These are phyloP conservation scores for Bradynema listronoti DNA, from an alignment of 1,140 invertebrate species.

Conservation along the genomic window DNA sequence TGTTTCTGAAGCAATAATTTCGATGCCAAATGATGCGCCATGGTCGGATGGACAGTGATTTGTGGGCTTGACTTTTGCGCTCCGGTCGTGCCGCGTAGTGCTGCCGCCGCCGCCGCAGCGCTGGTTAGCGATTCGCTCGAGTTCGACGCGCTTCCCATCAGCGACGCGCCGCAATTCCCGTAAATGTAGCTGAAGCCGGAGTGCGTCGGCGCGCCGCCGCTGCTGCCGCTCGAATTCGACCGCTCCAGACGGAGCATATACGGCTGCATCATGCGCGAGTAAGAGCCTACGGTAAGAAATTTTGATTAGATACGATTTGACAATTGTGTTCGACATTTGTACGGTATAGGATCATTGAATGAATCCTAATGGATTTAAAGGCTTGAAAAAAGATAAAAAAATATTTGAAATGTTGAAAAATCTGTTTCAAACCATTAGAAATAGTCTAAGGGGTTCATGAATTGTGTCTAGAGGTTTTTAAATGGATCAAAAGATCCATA, in stretches of 20 bases:
- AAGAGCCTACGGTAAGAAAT: constrained; percentile 33
- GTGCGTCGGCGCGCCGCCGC: not conserved
- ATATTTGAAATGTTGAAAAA: not conserved
- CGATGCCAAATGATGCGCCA: constrained; percentile 35
- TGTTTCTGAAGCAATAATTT: constrained; percentile 24
- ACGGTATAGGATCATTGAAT: not conserved
- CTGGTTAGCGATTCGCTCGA: too few species aligned
- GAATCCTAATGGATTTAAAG: not conserved
- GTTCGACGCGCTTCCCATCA: too few species aligned
- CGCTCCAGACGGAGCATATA: constrained; percentile 29
- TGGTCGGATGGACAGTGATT: constrained; percentile 18
- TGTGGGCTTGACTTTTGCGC: too few species aligned
- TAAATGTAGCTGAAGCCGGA: too few species aligned
- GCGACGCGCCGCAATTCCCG: constrained; percentile 7
- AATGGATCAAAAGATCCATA: not conserved
- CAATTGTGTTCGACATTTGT: not conserved
- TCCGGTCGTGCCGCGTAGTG: too few species aligned
- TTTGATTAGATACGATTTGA: not conserved
- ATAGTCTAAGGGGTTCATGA: not conserved
- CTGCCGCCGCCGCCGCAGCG: too few species aligned
- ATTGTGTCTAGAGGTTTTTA: not conserved
- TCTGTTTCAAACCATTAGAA: not conserved
- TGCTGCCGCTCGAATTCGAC: constrained; percentile 5
- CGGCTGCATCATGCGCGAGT: constrained; percentile 29
- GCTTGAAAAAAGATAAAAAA: not conserved